phyloP scores from a whole-genome alignment of 2,113 vertebrate species.

The Paramisgurnus dabryanus region DNA sequence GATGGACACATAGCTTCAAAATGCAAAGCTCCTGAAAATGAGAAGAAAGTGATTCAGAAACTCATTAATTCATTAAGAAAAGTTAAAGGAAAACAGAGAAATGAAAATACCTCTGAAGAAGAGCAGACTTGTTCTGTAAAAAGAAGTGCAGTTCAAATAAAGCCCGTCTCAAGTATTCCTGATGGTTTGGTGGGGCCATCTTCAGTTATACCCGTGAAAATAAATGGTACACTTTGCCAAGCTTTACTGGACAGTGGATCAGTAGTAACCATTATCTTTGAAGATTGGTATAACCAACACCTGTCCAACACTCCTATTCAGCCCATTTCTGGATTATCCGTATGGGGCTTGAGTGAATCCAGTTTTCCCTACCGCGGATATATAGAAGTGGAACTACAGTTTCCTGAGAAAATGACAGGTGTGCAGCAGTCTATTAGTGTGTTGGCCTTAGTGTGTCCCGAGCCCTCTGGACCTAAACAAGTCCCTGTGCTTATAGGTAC shows the following conservation, averaged over 20 bases:
- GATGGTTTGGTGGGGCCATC: background rate
- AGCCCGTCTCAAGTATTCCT: background rate
- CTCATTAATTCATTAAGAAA: slow-evolving; percentile 3
- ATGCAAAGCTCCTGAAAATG: slow-evolving; percentile 23
- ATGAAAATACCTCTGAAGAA: background rate
- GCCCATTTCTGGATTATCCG: background rate
- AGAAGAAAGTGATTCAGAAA: slow-evolving; percentile 45
- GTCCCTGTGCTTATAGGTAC: background rate
- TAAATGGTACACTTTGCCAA: background rate
- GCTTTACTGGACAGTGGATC: background rate
- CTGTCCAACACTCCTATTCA: background rate
- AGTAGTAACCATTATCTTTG: background rate
- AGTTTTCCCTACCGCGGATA: background rate
- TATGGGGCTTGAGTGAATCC: background rate
- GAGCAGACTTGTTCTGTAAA: background rate
- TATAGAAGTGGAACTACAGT: background rate
- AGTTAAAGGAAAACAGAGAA: background rate
- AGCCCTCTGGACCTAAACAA: background rate
- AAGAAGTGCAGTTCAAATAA: background rate
- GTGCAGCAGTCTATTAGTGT: background rate
- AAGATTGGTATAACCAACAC: background rate
- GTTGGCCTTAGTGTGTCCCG: background rate
- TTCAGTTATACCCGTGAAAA: background rate
- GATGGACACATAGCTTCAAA: slow-evolving; percentile 30
- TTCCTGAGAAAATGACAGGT: background rate